A percentile compares a stretch with the other conserved stretches of the same genome.
Evolutionary conservation across 2,797 vertebrate species (phyloP).

Genomic region (Typhlichthys eigenmanni): DNA sequence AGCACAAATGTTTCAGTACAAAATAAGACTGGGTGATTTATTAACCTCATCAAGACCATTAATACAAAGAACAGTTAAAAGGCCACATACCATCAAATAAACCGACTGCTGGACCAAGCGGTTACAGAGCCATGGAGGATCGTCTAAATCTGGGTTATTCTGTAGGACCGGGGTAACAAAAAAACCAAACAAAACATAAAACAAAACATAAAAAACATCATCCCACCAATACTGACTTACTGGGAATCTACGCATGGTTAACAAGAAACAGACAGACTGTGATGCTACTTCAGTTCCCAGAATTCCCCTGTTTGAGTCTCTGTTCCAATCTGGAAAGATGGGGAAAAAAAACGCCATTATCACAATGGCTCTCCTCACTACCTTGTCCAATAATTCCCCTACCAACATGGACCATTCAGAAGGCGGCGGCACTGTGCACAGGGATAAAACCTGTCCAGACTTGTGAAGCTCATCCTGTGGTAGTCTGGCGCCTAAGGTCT

Average conservation of each 20-base stretch:
- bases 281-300: slow-evolving; percentile 36
- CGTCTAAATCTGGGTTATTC: slow-evolving; percentile 47
- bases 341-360: neutral
- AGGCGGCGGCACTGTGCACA: neutral
- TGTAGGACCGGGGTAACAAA: slow-evolving; percentile 25
- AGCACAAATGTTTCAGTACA: slow-evolving; percentile 75
- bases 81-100: slow-evolving; percentile 90
- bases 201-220: slow-evolving; percentile 8
- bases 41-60: slow-evolving; percentile 98
- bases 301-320: slow-evolving; percentile 10
- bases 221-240: slow-evolving; percentile 56
- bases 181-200: slow-evolving; percentile 8
- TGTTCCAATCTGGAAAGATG: slow-evolving; percentile 1
- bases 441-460: neutral
- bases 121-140: slow-evolving; percentile 78
- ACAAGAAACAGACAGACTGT: slow-evolving; percentile 38
- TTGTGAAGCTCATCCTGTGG: slow-evolving; percentile 21
- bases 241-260: slow-evolving; percentile 17
- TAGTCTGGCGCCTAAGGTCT: slow-evolving; percentile 12
- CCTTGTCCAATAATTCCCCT: neutral
- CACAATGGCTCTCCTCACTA: neutral
- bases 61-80: slow-evolving; percentile 97
- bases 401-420: neutral
- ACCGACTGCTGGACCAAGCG: slow-evolving; percentile 81
- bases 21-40: slow-evolving; percentile 99